A percentile compares a stretch with the other conserved stretches of the same genome.
Evolutionary conservation across 2,797 vertebrate genomes (phyloP).

Genomic region (Alca torda): DNA sequence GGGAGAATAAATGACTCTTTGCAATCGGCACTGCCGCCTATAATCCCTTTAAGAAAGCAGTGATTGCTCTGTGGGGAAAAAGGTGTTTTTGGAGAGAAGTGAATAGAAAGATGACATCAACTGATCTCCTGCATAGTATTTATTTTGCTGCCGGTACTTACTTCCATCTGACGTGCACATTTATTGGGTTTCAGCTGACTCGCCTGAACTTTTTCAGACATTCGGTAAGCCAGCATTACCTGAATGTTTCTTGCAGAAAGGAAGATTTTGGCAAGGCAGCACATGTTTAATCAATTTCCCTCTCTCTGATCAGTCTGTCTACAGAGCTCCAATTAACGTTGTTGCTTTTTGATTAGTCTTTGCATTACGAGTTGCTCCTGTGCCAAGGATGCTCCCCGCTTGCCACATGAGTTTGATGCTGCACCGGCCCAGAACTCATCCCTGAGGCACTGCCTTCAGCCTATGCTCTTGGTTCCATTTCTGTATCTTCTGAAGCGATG

Average conservation of each 20-base stretch:
- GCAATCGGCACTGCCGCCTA: not conserved
- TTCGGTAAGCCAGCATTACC: not conserved
- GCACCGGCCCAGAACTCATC: not conserved
- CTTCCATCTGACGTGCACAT: not conserved
- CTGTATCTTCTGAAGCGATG: not conserved
- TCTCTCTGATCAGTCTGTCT: not conserved
- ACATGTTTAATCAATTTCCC: not conserved
- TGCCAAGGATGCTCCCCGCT: not conserved
- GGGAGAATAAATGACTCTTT: not conserved
- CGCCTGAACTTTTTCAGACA: not conserved
- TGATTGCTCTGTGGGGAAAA: not conserved
- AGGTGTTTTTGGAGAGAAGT: not conserved
- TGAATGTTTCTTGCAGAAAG: not conserved
- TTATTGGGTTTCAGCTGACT: not conserved
- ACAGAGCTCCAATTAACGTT: not conserved
- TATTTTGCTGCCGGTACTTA: not conserved
- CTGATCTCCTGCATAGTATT: not conserved
- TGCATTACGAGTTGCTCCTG: not conserved
- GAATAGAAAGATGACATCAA: not conserved
- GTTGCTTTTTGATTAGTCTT: not conserved
- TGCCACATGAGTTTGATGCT: not conserved
- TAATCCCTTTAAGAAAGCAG: not conserved
- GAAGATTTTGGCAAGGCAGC: not conserved
- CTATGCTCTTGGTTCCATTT: not conserved
- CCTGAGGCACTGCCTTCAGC: not conserved